Evolutionary conservation across 92 coral and sea anemone species (phyloP), one percentile per base, ranked within the genome.

Genomic region (Actinostola sp.): DNA sequence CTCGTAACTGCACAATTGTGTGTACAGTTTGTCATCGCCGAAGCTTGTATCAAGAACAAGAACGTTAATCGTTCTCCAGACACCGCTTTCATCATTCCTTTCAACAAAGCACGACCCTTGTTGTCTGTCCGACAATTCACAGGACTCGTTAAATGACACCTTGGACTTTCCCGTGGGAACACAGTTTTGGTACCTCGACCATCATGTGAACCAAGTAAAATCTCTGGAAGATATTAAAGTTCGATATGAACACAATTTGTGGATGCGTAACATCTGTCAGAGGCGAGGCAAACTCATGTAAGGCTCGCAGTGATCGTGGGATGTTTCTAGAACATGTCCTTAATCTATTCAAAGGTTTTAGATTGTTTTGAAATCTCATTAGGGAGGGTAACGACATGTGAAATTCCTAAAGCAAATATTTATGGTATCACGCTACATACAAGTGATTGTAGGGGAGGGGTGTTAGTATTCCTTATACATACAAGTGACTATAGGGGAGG

Each of bases 151-250:
- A 21, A 25, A 20, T 68, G 74, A 50, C 62, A 49, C 35, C 4
- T 30, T 27, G 5, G 34, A 51, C 20, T 68, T 68, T 68, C 74
- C 74, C 74, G 74, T 68, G 74, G 74, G 74, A 68, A 62, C 3
- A 39, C 16, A 16, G 42, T 13, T 17, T 62, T 3, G 50, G 38
- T 1, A 26, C 20, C 38, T 23, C 12, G 70, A 0, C 52, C 14
- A 7, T 52, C 2, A 19, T 52, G 3, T 19, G 14, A 52, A 2
- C 3, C 15, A n/a, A 10, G 53, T 10, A 46, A 13, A 46, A n/a
- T n/a, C 21, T 10, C 3, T 5, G 53, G 19, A 3, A 13, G 19
- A 46, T 46, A 15, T 15, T 16, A 15, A 6, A 15, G 3, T 2
- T 49, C 25, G 19, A 21, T 15, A 6, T 15, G 6, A 17, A 49